phyloP scores from a whole-genome alignment of 2,888 invertebrate genomes.

The Drosophila barbarae region DNA sequence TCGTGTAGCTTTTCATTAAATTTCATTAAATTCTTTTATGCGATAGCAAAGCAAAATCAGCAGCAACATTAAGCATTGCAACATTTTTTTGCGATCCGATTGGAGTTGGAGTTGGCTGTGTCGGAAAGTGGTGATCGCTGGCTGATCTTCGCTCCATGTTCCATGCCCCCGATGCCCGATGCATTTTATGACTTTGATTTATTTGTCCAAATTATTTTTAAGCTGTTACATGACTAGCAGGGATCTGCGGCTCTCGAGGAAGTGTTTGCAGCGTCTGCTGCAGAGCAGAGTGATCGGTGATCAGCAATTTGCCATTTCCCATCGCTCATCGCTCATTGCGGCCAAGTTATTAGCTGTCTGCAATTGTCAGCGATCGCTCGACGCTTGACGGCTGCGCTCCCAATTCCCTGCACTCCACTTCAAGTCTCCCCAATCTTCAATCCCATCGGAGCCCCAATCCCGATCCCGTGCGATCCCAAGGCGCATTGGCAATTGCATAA shows the following conservation, averaged over 20 bases:
- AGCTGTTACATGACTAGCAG: slow-evolving; percentile 57
- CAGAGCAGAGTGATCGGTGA: slow-evolving; percentile 23
- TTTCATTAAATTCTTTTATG: slow-evolving; percentile 75
- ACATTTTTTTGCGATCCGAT: slow-evolving; percentile 29
- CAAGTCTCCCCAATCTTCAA: slow-evolving; percentile 5
- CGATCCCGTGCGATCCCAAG: slow-evolving; percentile 25
- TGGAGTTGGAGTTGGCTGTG: background rate
- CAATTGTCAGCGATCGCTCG: slow-evolving; percentile 60
- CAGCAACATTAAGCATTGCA: slow-evolving; percentile 47
- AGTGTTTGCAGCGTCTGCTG: slow-evolving; percentile 50
- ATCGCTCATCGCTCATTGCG: slow-evolving; percentile 33
- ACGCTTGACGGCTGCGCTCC: slow-evolving; percentile 41
- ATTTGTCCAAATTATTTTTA: slow-evolving; percentile 69
- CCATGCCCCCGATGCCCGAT: slow-evolving; percentile 31
- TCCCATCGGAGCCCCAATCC: slow-evolving; percentile 30
- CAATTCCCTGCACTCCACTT: slow-evolving; percentile 29
- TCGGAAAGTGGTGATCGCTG: slow-evolving; percentile 6
- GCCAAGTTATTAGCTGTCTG: slow-evolving; percentile 66
- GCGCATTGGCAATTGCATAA: slow-evolving; percentile 56
- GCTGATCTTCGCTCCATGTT: slow-evolving; percentile 30
- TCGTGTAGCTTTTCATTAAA: slow-evolving; percentile 74
- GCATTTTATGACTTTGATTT: slow-evolving; percentile 70
- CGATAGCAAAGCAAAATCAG: slow-evolving; percentile 59
- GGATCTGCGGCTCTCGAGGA: slow-evolving; percentile 24
- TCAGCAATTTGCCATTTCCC: slow-evolving; percentile 45